Conservation (phyloP, 2,797 vertebrate species). For the Lagocephalus sceleratus region DNA sequence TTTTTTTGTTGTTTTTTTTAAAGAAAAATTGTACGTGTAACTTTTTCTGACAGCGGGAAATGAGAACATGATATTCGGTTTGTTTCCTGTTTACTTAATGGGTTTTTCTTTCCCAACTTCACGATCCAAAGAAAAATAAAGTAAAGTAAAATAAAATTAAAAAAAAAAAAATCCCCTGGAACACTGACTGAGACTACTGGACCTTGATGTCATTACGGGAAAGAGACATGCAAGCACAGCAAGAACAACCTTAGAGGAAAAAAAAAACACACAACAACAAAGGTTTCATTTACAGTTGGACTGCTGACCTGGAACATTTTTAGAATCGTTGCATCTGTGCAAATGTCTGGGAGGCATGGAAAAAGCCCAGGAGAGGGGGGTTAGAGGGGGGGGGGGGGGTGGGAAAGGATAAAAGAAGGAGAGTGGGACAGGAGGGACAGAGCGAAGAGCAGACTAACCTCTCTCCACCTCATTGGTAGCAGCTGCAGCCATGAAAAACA, state of each 20-base stretch:
- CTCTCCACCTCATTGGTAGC: conserved; percentile 99
- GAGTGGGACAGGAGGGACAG: conserved; percentile 43
- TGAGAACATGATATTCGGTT: too few species aligned
- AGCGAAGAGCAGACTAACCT: conserved; percentile 89
- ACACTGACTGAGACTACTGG: neutral
- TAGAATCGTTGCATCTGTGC: conserved; percentile 15
- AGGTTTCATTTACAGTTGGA: conserved; percentile 44
- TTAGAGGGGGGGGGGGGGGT: too few species aligned
- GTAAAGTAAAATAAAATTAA: too few species aligned
- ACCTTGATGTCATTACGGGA: neutral
- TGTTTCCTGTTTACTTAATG: too few species aligned
- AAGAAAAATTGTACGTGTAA: too few species aligned
- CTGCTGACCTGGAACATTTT: conserved; percentile 23
- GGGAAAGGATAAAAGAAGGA: conserved; percentile 23
- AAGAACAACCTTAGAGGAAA: conserved; percentile 22
- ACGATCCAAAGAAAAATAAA: too few species aligned
- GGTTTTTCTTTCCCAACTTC: too few species aligned
- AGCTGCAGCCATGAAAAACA: conserved; percentile 87
- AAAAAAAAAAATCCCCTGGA: too few species aligned
- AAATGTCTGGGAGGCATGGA: conserved; percentile 22
- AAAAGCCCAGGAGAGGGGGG: conserved; percentile 48
- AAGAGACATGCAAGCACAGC: conserved; percentile 12
- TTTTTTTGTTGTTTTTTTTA: too few species aligned
- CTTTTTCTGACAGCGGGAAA: too few species aligned
- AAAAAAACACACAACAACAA: too few species aligned